Base-by-base conservation (phyloP, 2,797 vertebrate genomes). In the Parambassis ranga region DNA sequence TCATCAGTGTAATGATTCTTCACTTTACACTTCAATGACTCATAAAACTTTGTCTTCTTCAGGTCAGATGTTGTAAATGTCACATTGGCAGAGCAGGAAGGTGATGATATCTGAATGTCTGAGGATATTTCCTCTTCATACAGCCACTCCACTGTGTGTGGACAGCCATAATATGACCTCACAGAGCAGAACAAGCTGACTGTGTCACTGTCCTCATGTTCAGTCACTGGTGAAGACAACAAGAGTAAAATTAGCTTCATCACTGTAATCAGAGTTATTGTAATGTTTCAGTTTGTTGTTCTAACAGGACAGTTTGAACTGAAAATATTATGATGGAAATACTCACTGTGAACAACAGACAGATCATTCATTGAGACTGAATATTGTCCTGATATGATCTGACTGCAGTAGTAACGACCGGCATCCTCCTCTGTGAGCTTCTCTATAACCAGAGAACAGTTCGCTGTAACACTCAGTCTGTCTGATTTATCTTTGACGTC, bases 371-470 rank as follows among this genome's bases (percentile, higher is more conserved):
- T 0, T 22, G 18, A 1, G 5, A 33, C 14, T 20, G 2, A 0
- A 30, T 2, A n/a, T 10, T n/a, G 9, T 15, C 11, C 7, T n/a
- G 32, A 9, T 15, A 4, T 2, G 18, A 1, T 33, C 2, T 11
- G 19, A 48, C 14, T 13, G 27, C 57, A 61, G 51, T 0, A 32
- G 27, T 64, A 64, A 3, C 1, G 13, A 15, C 58, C 58, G 5
- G 14, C 35, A 28, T 27, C 39, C n/a, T 47, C 26, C 64, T n/a
- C 7, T 4, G 41, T 15, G 14, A 26, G 3, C n/a, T 26, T 31
- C 16, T n/a, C n/a, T n/a, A 47, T 31, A 15, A 28, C 13, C 48
- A 71, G 41, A 43, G 68, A 65, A 39, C 70, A 74, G 10, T 47
- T 2, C 2, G 7, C 10, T 48, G 58, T 16, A 3, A 68, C 5